phyloP scores from a whole-genome alignment of 2,797 vertebrate species.

The Myotis vivesi region DNA sequence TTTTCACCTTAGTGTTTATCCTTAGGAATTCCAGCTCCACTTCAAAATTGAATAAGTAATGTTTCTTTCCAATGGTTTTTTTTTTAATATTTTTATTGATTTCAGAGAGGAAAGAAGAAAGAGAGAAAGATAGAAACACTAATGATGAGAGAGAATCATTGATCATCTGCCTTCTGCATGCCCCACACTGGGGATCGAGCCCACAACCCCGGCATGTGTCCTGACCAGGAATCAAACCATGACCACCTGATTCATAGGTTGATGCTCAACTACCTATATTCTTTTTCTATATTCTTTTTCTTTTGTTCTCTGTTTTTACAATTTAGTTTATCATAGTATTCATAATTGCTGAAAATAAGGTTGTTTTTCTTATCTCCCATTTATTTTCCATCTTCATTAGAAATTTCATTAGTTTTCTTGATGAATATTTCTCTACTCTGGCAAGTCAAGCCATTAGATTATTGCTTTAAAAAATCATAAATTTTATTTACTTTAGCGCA shows the following conservation, averaged over 20 bases:
- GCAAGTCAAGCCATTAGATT: background rate
- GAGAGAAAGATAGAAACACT: too few species aligned
- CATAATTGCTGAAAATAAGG: background rate
- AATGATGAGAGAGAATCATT: too few species aligned
- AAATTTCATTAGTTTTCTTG: constrained; percentile 35
- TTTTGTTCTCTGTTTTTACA: background rate
- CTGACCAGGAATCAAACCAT: too few species aligned
- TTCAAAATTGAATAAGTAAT: background rate
- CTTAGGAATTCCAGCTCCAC: background rate
- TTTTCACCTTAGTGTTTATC: background rate
- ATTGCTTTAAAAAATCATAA: constrained; percentile 28
- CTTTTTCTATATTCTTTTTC: background rate
- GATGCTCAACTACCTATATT: too few species aligned
- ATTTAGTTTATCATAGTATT: background rate
- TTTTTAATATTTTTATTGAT: too few species aligned
- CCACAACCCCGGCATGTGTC: too few species aligned
- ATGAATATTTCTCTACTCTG: background rate
- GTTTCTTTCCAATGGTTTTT: background rate
- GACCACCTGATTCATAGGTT: too few species aligned
- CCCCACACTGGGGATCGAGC: too few species aligned
- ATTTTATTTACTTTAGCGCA: background rate
- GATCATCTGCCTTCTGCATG: too few species aligned
- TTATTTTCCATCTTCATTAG: constrained; percentile 30
- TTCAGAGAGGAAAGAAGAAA: too few species aligned
- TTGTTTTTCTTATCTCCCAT: background rate